phyloP scores from a whole-genome alignment of 2,797 vertebrate genomes.

The Pygocentrus nattereri region DNA sequence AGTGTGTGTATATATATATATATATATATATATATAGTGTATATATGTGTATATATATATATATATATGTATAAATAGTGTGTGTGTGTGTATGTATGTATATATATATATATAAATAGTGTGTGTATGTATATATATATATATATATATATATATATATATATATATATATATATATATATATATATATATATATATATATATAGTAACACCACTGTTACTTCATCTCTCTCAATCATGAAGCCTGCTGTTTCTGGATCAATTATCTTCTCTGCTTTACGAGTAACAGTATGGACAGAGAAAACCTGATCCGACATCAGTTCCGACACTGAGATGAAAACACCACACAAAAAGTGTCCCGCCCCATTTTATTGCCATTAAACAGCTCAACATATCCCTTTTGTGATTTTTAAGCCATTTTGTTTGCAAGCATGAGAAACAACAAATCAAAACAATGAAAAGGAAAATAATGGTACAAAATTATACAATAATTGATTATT shows the following conservation, averaged over 20 bases:
- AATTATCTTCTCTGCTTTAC: neutral
- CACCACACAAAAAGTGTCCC: neutral
- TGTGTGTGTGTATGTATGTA: too few species aligned
- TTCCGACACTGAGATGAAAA: neutral
- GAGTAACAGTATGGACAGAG: neutral
- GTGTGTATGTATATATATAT: too few species aligned
- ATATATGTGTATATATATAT: too few species aligned
- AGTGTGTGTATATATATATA: too few species aligned
- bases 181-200: too few species aligned
- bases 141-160: too few species aligned
- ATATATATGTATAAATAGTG: too few species aligned
- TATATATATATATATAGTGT: too few species aligned
- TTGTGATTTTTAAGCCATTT: neutral
- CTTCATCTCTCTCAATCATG: neutral
- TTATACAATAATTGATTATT: neutral
- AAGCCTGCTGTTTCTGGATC: neutral
- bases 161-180: too few species aligned
- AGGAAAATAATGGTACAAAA: neutral
- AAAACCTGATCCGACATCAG: neutral
- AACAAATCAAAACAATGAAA: neutral
- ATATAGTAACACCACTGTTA: conserved; percentile 8
- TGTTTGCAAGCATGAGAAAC: neutral
- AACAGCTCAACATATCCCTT: neutral
- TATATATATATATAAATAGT: too few species aligned
- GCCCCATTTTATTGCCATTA: conserved; percentile 11